Percentiles rank a stretch among this genome's conserved stretches.
Evolutionary conservation across 2,797 vertebrate species (phyloP).

Genomic region (Anguilla anguilla): DNA sequence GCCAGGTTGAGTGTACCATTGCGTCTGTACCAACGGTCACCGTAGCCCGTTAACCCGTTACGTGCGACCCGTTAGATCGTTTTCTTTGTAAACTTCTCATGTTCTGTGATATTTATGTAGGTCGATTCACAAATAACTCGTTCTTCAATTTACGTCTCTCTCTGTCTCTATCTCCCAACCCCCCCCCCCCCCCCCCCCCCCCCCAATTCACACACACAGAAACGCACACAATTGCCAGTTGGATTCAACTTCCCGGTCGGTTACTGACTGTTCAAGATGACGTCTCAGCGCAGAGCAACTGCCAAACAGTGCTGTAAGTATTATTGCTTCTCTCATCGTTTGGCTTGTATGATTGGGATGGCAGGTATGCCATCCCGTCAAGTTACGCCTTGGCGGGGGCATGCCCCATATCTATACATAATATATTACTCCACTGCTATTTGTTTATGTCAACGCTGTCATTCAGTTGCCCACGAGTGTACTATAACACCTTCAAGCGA

Average conservation of each 20-base stretch:
- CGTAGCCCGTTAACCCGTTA: background rate
- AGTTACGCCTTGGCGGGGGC: too few species aligned
- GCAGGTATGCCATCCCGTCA: too few species aligned
- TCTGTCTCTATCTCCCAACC: background rate
- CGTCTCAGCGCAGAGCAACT: constrained; percentile 11
- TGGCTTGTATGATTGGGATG: background rate
- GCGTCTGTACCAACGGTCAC: background rate
- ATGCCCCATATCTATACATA: too few species aligned
- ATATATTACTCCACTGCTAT: background rate
- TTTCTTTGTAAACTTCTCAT: background rate
- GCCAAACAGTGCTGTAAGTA: constrained; percentile 37
- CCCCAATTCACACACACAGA: constrained; percentile 17
- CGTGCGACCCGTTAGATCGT: background rate
- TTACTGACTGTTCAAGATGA: background rate
- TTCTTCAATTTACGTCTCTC: background rate
- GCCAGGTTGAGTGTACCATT: background rate
- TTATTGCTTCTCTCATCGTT: background rate
- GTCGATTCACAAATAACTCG: background rate
- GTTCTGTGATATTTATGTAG: background rate
- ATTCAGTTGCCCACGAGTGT: background rate
- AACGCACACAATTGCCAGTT: background rate
- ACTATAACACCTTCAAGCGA: background rate
- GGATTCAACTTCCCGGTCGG: background rate
- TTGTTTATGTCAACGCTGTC: background rate
- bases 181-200: background rate